Base-by-base conservation (phyloP, 1,140 invertebrate species). In the Hycleus cichorii region DNA sequence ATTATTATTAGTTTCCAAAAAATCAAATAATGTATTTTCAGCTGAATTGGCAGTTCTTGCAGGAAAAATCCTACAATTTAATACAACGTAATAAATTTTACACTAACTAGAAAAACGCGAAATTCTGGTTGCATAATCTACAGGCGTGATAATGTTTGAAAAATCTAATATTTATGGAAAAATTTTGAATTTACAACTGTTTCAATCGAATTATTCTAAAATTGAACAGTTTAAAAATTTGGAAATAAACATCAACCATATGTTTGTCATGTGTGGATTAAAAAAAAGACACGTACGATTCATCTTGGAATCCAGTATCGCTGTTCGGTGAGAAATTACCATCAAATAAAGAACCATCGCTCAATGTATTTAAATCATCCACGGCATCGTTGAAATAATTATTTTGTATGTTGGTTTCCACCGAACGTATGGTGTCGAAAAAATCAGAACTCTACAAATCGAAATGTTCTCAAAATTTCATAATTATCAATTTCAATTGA, bases 371-470 rank as follows among this genome's bases (percentile, higher is more conserved):
- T 7, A 66, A 58, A 53, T 67, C 67, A 48, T 70, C 67, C 10
- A 63, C 63, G 42, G 65, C 60, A 44, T 47, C 60, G 26, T 64
- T 62, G 24, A 65, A 57, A 49, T 68, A 63, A 46, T 57, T 49
- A 59, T 66, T 60, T 58, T 66, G 59, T 25, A 66, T 65, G 38
- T 68, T 61, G 47, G 66, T 68, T 66, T 74, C 69, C 64, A 74
- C 49, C 4, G 67, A 73, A 18, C 69, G 57, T 9, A 73, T 67
- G 4, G 71, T 71, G 58, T 73, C 71, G 49, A 74, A 74, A 55
- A 74, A 74, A 11, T 74, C 72, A 12, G 72, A 74, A 49, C 62
- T 71, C 72, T 72, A 32, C 32, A 32, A 47, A 5, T 68, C 26
- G 3, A 42, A 25, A 43, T 9, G 44, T 10, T 43, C 1, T 12